Evolutionary conservation across 2,888 invertebrate species (phyloP), one percentile per base, ranked within the genome.

Genomic region (Euplexia lucipara): DNA sequence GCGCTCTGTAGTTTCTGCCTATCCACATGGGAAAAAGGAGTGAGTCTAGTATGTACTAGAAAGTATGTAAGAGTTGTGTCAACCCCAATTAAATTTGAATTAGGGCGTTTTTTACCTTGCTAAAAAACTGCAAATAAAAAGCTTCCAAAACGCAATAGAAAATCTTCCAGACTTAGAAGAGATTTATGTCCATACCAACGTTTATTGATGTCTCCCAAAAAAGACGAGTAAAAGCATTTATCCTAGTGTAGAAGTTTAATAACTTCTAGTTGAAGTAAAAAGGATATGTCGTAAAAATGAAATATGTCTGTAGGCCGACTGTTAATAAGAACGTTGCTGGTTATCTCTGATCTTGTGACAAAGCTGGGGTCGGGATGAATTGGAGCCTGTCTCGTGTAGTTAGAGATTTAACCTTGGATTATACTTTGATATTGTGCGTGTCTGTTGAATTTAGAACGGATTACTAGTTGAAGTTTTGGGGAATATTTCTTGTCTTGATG

Each of bases 271-370:
- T n/a, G 10, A 20, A 57, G 44, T 57, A 60, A 70, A 59, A 68
- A 65, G 70, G 79, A 65, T 26, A 26, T 70, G 75, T 78, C 67
- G 62, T 79, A 68, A 70, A 76, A 61, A 63, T 68, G 65, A 73
- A 37, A 66, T 79, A 79, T 70, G 35, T 63, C 42, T 51, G 37
- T 53, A 53, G 61, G 45, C 20, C 49, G 49, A 58, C 59, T 61
- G 52, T 61, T 78, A 72, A 72, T 75, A 69, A 26, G 45, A 52
- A 32, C 26, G 47, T 54, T 22, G 37, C 30, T 35, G 10, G 54
- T 62, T 75, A 59, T 73, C 49, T 58, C 49, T 58, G 68, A 75
- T 67, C 65, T 42, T 65, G 53, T 65, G 66, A 78, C 65, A 73
- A 70, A 57, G 47, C 26, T 49, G 47, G 58, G 49, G 70, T 58